A percentile compares a stretch with the other conserved stretches of the same genome.
phyloP scores from a whole-genome alignment of 1,140 invertebrate genomes.

The Neomicropteryx cornuta region DNA sequence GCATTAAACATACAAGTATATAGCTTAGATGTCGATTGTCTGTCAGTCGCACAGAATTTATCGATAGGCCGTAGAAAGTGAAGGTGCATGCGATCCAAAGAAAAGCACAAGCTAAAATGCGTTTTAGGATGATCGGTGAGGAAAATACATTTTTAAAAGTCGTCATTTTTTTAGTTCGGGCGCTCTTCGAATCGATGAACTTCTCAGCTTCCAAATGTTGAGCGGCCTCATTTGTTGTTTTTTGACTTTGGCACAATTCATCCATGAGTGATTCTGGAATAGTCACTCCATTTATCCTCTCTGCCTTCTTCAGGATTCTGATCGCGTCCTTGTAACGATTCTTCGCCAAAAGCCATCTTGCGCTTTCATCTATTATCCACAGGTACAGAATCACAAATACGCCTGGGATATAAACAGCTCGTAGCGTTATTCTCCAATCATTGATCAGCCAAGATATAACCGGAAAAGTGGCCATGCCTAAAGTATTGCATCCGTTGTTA shows the following conservation, averaged over 20 bases:
- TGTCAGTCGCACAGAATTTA: constrained; percentile 53
- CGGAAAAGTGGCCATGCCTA: no score
- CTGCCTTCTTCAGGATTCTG: constrained; percentile 46
- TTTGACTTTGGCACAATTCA: no score
- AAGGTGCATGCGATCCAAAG: constrained; percentile 61
- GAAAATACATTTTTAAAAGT: constrained; percentile 47
- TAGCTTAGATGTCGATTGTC: constrained; percentile 52
- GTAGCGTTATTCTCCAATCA: constrained; percentile 58
- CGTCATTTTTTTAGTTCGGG: no score
- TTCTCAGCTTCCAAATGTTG: no score
- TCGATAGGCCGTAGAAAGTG: constrained; percentile 70
- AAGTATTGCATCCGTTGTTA: no score
- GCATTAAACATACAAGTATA: constrained; percentile 42
- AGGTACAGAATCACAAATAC: constrained; percentile 50
- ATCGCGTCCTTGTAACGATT: constrained; percentile 54
- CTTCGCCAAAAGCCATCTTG: constrained; percentile 67
- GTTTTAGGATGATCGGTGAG: constrained; percentile 46
- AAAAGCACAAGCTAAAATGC: constrained; percentile 53
- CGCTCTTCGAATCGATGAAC: no score
- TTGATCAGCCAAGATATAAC: constrained; percentile 58
- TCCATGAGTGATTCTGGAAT: constrained; percentile 46
- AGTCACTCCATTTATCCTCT: constrained; percentile 52
- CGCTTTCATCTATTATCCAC: constrained; percentile 49
- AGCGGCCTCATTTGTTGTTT: no score
- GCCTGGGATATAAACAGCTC: constrained; percentile 55